These are phyloP conservation scores for Silurus aristotelis DNA, from an alignment of 2,797 vertebrate species.

Conservation along the genomic window DNA sequence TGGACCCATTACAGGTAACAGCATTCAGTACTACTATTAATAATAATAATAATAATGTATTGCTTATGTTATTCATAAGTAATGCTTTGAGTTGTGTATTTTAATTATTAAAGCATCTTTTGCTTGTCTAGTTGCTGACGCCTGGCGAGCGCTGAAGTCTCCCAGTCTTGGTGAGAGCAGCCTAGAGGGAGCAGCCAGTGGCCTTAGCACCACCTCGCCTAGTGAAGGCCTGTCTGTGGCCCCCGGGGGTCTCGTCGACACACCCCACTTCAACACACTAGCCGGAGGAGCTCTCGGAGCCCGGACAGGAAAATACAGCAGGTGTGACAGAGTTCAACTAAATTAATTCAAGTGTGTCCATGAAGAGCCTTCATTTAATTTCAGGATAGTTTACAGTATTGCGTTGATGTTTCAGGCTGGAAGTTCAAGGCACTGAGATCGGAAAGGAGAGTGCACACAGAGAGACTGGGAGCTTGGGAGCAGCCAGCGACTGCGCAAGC, in stretches of 20 bases:
- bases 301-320: conserved; percentile 90
- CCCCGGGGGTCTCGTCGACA: conserved; percentile 83
- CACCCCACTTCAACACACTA: conserved; percentile 90
- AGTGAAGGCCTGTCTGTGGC: conserved; percentile 82
- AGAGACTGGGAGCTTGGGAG: conserved; percentile 92
- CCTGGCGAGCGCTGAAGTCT: conserved; percentile 95
- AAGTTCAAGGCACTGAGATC: conserved; percentile 90
- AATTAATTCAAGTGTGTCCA: not conserved
- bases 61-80: not conserved
- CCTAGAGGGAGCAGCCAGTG: conserved; percentile 90
- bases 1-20: conserved; percentile 92
- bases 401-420: conserved; percentile 77
- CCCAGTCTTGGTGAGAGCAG: conserved; percentile 97
- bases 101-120: not conserved
- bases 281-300: conserved; percentile 86
- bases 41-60: not conserved
- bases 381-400: not conserved
- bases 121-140: conserved; percentile 78
- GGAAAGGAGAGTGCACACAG: conserved; percentile 88
- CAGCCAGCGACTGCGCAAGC: conserved; percentile 94
- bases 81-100: not conserved
- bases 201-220: conserved; percentile 89
- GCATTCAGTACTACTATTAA: not conserved
- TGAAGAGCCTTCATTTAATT: not conserved
- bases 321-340: conserved; percentile 66